Conservation (phyloP, 2,113 vertebrate species). For the Mobula birostris region DNA sequence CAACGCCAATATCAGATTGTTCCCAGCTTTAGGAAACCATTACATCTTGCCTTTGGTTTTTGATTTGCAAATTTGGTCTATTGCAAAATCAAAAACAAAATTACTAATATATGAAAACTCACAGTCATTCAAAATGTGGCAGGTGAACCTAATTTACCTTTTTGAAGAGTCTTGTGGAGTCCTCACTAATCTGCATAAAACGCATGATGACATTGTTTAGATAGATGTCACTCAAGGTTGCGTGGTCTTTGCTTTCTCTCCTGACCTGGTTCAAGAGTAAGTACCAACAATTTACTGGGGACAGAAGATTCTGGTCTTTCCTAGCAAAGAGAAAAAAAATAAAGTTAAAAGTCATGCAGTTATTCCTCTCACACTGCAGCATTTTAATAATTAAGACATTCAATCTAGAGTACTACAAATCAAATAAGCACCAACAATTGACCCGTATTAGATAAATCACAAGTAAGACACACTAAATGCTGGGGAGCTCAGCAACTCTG, state of each 20-base stretch:
- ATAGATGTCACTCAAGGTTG: constrained; percentile 92
- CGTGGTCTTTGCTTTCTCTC: constrained; percentile 94
- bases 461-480: too few relatives aligned
- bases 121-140: not conserved
- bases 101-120: not conserved
- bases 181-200: constrained; percentile 98
- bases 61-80: not conserved
- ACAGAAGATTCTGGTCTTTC: constrained; percentile 95
- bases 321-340: constrained; percentile 50
- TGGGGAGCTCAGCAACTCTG: too few relatives aligned
- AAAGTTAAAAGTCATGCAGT: not conserved
- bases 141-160: constrained; percentile 63
- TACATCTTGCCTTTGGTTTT: not conserved
- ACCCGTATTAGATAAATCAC: not conserved
- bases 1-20: too few relatives aligned
- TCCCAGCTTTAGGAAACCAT: too few relatives aligned
- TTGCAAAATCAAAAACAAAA: not conserved
- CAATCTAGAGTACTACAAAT: not conserved
- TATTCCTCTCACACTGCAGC: not conserved
- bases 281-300: constrained; percentile 98
- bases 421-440: not conserved
- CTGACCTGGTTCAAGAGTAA: constrained; percentile 94
- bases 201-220: constrained; percentile 98
- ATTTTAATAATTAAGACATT: not conserved
- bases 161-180: constrained; percentile 94